Evolutionary conservation across 1,140 invertebrate species (phyloP), one percentile per base, ranked within the genome.

Genomic region (Bombus affinis): DNA sequence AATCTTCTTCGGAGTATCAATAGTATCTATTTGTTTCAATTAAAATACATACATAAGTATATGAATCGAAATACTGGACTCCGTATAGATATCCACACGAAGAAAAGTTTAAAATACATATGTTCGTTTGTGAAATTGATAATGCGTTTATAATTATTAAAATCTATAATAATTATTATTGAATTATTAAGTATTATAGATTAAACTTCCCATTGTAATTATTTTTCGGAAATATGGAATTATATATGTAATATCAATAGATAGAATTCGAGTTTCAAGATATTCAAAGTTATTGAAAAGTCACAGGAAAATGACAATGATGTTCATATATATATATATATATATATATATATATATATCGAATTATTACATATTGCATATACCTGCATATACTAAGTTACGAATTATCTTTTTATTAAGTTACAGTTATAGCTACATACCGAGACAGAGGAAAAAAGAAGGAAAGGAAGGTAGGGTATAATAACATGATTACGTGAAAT

Each of bases 341-440:
- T n/a, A n/a, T 53, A 53, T 15, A 83, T 25, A 65, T 83, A 47
- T 53, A 47, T 37, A 53, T 9, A 82, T 13, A 47, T 83, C n/a
- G 39, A 65, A 65, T 25, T 47, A 28, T 73, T 65, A 44, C 6
- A 22, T 42, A 18, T 18, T 47, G 5, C 47, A 18, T 47, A 47
- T 47, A 47, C 15, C 47, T 47, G 47, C 47, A 47, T 62, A 25
- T 59, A 72, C 0, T 9, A 53, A 57, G 25, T 76, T 59, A 59
- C 25, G 47, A 76, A 76, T 57, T 28, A 57, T 57, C 32, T 53
- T 59, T 37, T 59, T 59, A 28, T 22, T 35, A 66, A 35, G 22
- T 66, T 32, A 22, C 9, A 42, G 3, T 25, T 25, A 66, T 28
- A 57, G 25, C 5, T 28, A 39, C 9, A 6, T 32, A 32, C 39